Evolutionary conservation across 2,888 invertebrate species (phyloP).

Genomic region (Parochlus steinenii): DNA sequence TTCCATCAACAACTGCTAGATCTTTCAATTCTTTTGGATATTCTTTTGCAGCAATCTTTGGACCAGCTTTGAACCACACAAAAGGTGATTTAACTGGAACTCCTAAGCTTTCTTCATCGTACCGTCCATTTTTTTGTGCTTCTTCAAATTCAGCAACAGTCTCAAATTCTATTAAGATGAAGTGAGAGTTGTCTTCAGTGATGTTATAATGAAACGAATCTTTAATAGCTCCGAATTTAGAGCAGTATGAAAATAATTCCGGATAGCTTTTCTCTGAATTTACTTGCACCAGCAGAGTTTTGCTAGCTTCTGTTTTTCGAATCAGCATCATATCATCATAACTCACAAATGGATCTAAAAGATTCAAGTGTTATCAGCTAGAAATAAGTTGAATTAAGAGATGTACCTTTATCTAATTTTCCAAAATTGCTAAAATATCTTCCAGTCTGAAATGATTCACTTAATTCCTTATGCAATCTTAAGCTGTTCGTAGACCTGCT

Average conservation of each 20-base stretch:
- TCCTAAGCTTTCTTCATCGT: slow-evolving; percentile 37
- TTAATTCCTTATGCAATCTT: no score
- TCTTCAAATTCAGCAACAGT: slow-evolving; percentile 35
- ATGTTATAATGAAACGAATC: slow-evolving; percentile 46
- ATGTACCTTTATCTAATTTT: no score
- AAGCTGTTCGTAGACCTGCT: no score
- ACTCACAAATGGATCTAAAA: slow-evolving; percentile 5
- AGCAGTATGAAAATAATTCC: slow-evolving; percentile 54
- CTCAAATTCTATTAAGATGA: slow-evolving; percentile 57
- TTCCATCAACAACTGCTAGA: slow-evolving; percentile 32
- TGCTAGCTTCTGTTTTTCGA: slow-evolving; percentile 45
- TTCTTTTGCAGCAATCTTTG: slow-evolving; percentile 22
- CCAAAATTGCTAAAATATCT: no score
- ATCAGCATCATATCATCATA: slow-evolving; percentile 40
- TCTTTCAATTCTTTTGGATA: slow-evolving; percentile 13
- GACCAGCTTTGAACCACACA: slow-evolving; percentile 49
- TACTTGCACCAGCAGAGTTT: slow-evolving; percentile 60
- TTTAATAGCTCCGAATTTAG: slow-evolving; percentile 43
- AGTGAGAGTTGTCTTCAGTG: slow-evolving; percentile 43
- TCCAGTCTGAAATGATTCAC: no score
- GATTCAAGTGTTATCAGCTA: no score
- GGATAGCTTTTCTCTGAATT: slow-evolving; percentile 48
- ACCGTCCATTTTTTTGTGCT: slow-evolving; percentile 38
- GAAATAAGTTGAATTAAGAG: no score
- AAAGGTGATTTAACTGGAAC: slow-evolving; percentile 52